Evolutionary conservation across 92 coral and sea anemone genomes (phyloP).

Genomic region (Epizoanthus stellaris): DNA sequence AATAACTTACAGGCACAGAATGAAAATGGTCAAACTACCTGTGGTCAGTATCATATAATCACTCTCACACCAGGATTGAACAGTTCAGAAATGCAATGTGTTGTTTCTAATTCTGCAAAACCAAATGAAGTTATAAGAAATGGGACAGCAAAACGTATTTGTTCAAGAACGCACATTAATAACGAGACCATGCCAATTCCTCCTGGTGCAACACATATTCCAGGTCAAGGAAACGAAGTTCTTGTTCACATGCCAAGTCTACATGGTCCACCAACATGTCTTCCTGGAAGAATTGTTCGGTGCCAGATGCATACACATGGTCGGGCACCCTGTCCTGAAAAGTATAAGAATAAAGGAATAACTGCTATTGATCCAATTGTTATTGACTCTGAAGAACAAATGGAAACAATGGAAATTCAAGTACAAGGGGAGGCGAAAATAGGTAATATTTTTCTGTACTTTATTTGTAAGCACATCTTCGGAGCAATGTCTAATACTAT

Average conservation of each 20-base stretch:
- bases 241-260: slow-evolving; percentile 2
- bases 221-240: background rate
- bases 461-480: no score
- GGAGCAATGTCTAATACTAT: no score
- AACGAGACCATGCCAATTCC: background rate
- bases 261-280: slow-evolving; percentile 9
- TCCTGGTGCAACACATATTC: background rate
- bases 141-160: slow-evolving; percentile 2
- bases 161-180: slow-evolving; percentile 4
- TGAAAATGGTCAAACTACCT: background rate
- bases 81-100: background rate
- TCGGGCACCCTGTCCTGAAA: slow-evolving; percentile 4
- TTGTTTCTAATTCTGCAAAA: background rate
- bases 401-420: background rate
- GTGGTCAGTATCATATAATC: background rate
- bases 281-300: slow-evolving; percentile 9
- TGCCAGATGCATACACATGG: background rate
- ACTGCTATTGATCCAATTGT: slow-evolving; percentile 16
- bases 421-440: no score
- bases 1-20: background rate
- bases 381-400: slow-evolving; percentile 23
- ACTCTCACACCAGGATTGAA: slow-evolving; percentile 1
- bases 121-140: background rate
- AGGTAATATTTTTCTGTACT: no score
- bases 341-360: slow-evolving; percentile 29